phyloP scores from a whole-genome alignment of 2,888 invertebrate species.

The Agrilus cyanescens region DNA sequence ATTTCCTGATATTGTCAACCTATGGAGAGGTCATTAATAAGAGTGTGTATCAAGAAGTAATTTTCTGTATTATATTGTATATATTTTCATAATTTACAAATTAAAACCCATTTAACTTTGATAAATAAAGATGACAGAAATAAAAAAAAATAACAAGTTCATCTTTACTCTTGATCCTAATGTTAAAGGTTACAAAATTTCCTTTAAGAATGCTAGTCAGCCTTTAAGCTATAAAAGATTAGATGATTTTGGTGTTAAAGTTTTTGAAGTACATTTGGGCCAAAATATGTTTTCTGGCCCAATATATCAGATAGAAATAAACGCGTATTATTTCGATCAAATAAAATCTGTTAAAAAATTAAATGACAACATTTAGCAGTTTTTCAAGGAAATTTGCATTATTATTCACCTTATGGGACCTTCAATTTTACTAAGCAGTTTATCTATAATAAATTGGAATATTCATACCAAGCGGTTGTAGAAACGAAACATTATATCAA shows the following conservation, averaged over 20 bases:
- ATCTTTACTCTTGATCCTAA: slow-evolving; percentile 10
- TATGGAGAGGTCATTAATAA: slow-evolving; percentile 11
- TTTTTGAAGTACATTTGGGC: background rate
- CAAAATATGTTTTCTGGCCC: background rate
- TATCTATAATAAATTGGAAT: slow-evolving; percentile 1
- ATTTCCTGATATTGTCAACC: slow-evolving; percentile 2
- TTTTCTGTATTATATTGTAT: too few species aligned
- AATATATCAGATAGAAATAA: background rate
- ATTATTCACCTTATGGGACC: slow-evolving; percentile 19
- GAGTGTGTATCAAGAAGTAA: slow-evolving; percentile 8
- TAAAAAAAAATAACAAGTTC: background rate
- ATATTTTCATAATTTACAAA: slow-evolving; percentile 12
- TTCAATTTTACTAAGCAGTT: background rate
- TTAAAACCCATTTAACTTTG: slow-evolving; percentile 4
- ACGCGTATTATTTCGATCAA: slow-evolving; percentile 5
- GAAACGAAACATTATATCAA: background rate
- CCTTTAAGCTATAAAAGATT: background rate
- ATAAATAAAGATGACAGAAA: slow-evolving; percentile 2
- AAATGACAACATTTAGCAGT: slow-evolving; percentile 10
- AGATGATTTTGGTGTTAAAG: background rate
- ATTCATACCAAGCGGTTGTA: background rate
- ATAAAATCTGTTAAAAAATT: slow-evolving; percentile 4
- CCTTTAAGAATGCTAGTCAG: slow-evolving; percentile 5
- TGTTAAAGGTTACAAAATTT: slow-evolving; percentile 4
- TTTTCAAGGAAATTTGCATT: slow-evolving; percentile 16